Evolutionary conservation across 2,888 invertebrate genomes (phyloP).

Genomic region (Amitus sp.): DNA sequence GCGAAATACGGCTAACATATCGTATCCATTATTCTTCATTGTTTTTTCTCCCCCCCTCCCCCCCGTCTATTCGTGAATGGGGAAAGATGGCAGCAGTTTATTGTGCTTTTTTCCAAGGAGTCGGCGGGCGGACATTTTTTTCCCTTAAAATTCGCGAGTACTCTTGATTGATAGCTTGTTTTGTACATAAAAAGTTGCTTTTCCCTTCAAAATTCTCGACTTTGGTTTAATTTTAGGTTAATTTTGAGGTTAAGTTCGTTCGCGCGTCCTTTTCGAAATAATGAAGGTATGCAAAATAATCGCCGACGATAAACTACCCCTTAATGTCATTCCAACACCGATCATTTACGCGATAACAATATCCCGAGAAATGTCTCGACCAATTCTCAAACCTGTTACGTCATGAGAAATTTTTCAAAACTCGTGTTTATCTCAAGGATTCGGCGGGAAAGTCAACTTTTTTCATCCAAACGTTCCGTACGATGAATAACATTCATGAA

Average conservation of each 20-base stretch:
- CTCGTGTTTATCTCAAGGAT: slow-evolving; percentile 14
- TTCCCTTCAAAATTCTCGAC: slow-evolving; percentile 28
- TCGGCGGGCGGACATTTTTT: slow-evolving; percentile 60
- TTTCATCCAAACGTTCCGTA: no score
- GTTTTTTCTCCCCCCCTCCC: slow-evolving; percentile 62
- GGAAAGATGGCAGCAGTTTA: slow-evolving; percentile 66
- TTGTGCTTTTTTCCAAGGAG: slow-evolving; percentile 62
- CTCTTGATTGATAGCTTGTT: slow-evolving; percentile 20
- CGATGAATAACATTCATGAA: not conserved
- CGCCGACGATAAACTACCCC: slow-evolving; percentile 38
- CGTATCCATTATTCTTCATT: slow-evolving; percentile 58
- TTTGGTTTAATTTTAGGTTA: slow-evolving; percentile 32
- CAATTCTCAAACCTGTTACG: slow-evolving; percentile 5
- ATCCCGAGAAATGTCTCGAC: not conserved
- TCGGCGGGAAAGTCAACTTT: slow-evolving; percentile 32
- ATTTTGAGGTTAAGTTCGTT: slow-evolving; percentile 42
- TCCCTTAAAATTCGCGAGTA: slow-evolving; percentile 42
- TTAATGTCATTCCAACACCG: slow-evolving; percentile 27
- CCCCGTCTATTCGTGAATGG: slow-evolving; percentile 66
- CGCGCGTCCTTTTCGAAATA: slow-evolving; percentile 42
- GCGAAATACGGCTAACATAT: slow-evolving; percentile 28
- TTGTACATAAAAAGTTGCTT: slow-evolving; percentile 21
- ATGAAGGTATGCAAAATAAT: slow-evolving; percentile 43
- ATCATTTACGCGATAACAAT: slow-evolving; percentile 26
- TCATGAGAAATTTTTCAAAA: slow-evolving; percentile 6